phyloP scores from a whole-genome alignment of 2,888 invertebrate species.

The Atrina japonica region DNA sequence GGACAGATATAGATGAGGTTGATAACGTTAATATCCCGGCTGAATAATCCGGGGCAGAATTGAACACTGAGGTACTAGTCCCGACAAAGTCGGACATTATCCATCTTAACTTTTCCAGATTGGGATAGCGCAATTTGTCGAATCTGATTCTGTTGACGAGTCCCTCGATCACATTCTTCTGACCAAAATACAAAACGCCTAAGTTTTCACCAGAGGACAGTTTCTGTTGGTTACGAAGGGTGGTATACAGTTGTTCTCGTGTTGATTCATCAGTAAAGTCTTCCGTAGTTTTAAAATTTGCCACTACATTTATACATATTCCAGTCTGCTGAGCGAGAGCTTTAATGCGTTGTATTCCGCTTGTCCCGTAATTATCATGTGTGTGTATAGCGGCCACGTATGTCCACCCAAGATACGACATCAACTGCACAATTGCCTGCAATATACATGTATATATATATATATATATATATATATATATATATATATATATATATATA shows the following conservation, averaged over 20 bases:
- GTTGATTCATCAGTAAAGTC: slow-evolving; percentile 15
- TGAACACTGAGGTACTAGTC: slow-evolving; percentile 46
- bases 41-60: slow-evolving; percentile 36
- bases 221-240: slow-evolving; percentile 38
- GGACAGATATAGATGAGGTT: slow-evolving; percentile 40
- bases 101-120: slow-evolving; percentile 54
- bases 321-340: slow-evolving; percentile 50
- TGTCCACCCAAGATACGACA: slow-evolving; percentile 61
- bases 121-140: slow-evolving; percentile 9
- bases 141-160: slow-evolving; percentile 30
- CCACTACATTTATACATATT: slow-evolving; percentile 61
- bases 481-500: too few relatives aligned
- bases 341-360: slow-evolving; percentile 50
- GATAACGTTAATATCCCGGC: slow-evolving; percentile 57
- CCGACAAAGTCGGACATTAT: slow-evolving; percentile 66
- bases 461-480: too few relatives aligned
- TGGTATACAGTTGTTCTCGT: slow-evolving; percentile 21
- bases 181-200: slow-evolving; percentile 67
- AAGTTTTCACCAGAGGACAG: slow-evolving; percentile 49
- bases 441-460: slow-evolving; percentile 14
- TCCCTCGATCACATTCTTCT: slow-evolving; percentile 34
- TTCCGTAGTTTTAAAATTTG: slow-evolving; percentile 34
- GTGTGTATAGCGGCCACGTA: slow-evolving; percentile 67
- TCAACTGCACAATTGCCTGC: slow-evolving; percentile 65
- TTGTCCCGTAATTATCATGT: slow-evolving; percentile 60